phyloP scores from a whole-genome alignment of 2,113 vertebrate genomes.

The Salminus brasiliensis region DNA sequence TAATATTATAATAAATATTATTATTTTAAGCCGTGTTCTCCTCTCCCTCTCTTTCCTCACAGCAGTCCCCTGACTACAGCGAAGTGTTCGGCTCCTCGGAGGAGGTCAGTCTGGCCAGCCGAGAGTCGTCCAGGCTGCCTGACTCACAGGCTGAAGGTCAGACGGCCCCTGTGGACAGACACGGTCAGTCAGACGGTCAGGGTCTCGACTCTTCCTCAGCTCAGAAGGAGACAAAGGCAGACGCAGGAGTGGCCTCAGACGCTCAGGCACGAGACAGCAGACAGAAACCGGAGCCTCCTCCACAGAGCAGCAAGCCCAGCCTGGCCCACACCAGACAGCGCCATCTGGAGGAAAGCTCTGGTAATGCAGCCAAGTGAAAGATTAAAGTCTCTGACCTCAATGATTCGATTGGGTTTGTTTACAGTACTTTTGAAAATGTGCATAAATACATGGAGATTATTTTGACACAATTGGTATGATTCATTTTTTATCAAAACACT shows the following conservation, averaged over 20 bases:
- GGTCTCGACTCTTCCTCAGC: not conserved
- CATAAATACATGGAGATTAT: no score
- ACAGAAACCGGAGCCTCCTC: slow-evolving; percentile 68
- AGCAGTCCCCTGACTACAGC: slow-evolving; percentile 74
- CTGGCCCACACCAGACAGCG: slow-evolving; percentile 69
- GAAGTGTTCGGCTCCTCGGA: slow-evolving; percentile 77
- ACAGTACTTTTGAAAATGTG: no score
- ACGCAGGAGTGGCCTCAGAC: slow-evolving; percentile 35
- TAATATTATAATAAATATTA: no score
- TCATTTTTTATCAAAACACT: no score
- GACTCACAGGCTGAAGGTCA: slow-evolving; percentile 57
- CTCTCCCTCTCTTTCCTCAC: slow-evolving; percentile 8
- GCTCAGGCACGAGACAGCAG: slow-evolving; percentile 30
- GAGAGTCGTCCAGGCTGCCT: slow-evolving; percentile 50
- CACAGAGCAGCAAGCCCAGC: slow-evolving; percentile 72
- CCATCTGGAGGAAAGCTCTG: slow-evolving; percentile 74
- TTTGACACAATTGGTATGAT: no score
- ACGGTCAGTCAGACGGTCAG: slow-evolving; percentile 25
- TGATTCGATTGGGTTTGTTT: not conserved
- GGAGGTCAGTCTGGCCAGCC: slow-evolving; percentile 56
- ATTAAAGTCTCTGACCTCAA: not conserved
- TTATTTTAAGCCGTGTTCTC: no score
- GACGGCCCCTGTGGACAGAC: slow-evolving; percentile 43
- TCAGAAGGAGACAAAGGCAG: slow-evolving; percentile 33
- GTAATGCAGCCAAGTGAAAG: slow-evolving; percentile 62